Evolutionary conservation across 2,113 vertebrate species (phyloP), one percentile per base, ranked within the genome.

Genomic region (Paratilapia polleni): DNA sequence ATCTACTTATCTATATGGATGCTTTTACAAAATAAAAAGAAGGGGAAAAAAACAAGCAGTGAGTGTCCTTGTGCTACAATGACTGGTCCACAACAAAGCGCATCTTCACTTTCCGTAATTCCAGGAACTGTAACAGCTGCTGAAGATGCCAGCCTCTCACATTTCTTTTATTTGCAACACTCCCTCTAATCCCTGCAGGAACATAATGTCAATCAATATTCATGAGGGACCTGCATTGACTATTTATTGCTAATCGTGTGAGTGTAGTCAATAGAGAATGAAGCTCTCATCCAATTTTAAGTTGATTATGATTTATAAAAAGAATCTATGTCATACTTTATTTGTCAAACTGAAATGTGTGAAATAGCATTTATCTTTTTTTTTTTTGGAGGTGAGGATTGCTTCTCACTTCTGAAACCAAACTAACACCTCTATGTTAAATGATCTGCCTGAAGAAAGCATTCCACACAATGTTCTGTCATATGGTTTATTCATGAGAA

Each of bases 401-500:
- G 19, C 28, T 19, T 63, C 31, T 43, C 36, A 77, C 28, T 73
- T 58, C 43, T 77, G 10, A 78, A 80, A 78, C 14, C 56, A 63
- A 84, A 57, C 38, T 15, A 24, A 47, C 8, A 12, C 24, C 28
- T 58, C 28, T 61, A n/a, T 61, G 54, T 83, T 60, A 24, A 80
- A 59, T 9, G 26, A 66, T 77, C n/a, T 62, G 24, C 66, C 26
- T 62, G 49, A 75, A 74, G n/a, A 83, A 63, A 77, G 24, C 4
- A 57, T 49, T 26, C 19, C 12, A 22, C n/a, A 87, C n/a, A 70
- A 38, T 61, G 78, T 77, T 80, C 76, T 54, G 73, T 76, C 59
- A 62, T 43, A 81, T 47, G 22, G 41, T 68, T 68, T 68, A 47
- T 31, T 31, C 47, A 89, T 88, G 61, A 80, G n/a, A 58, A 41